Evolutionary conservation across 2,888 invertebrate genomes (phyloP).

Genomic region (Zaprionus bogoriensis): DNA sequence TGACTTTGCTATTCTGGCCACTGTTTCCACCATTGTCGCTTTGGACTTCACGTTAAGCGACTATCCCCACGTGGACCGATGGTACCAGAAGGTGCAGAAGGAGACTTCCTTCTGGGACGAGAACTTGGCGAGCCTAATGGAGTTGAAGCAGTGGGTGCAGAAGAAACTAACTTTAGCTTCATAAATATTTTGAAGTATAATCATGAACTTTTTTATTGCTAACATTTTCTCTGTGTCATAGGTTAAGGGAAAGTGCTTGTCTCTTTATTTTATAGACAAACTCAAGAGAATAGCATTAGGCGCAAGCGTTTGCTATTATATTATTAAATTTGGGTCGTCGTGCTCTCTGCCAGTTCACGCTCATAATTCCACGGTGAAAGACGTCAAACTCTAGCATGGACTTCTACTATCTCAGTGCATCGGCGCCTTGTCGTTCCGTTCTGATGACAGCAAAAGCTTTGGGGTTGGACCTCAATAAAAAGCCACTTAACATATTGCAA

Average conservation of each 20-base stretch:
- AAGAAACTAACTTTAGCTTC: no score
- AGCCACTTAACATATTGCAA: slow-evolving; percentile 84
- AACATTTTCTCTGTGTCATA: no score
- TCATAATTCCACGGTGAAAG: neutral
- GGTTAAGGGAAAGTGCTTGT: no score
- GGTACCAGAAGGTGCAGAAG: slow-evolving; percentile 85
- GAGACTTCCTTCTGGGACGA: slow-evolving; percentile 85
- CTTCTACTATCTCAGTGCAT: slow-evolving; percentile 68
- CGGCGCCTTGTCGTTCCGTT: slow-evolving; percentile 86
- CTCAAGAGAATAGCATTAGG: no score
- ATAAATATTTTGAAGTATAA: no score
- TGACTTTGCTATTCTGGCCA: slow-evolving; percentile 88
- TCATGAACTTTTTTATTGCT: no score
- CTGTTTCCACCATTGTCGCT: slow-evolving; percentile 88
- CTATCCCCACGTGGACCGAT: slow-evolving; percentile 87
- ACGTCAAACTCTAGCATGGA: slow-evolving; percentile 34
- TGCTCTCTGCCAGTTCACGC: no score
- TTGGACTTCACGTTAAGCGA: slow-evolving; percentile 86
- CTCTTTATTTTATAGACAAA: no score
- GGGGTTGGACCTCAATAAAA: slow-evolving; percentile 86
- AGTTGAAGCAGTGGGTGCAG: no score
- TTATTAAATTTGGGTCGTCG: no score
- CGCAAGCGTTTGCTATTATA: no score
- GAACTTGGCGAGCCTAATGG: slow-evolving; percentile 84
- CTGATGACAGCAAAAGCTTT: slow-evolving; percentile 86